Percentiles rank a stretch among this genome's conserved stretches.
Evolutionary conservation across 2,113 vertebrate genomes (phyloP).

Genomic region (Condylura cristata): DNA sequence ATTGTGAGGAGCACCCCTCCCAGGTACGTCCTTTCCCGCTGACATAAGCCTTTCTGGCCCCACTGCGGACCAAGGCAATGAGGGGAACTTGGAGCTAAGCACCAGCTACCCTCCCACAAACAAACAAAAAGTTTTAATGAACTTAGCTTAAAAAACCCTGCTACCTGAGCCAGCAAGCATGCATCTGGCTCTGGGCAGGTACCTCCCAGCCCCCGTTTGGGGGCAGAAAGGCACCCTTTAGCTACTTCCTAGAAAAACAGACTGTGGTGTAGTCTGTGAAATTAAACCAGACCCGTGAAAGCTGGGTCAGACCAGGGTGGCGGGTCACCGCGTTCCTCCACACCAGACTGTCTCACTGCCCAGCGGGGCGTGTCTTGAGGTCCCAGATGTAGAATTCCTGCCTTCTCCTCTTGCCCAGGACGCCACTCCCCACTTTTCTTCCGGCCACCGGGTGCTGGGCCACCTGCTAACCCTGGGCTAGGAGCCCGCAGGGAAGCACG

Average conservation of each 20-base stretch:
- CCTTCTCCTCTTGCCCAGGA: not conserved
- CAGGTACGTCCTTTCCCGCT: not conserved
- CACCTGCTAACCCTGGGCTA: not conserved
- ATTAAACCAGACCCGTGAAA: not conserved
- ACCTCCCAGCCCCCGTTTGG: not conserved
- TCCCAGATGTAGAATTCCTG: not conserved
- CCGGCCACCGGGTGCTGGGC: not conserved
- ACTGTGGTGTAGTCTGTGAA: not conserved
- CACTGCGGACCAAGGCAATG: not conserved
- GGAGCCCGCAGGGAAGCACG: not conserved
- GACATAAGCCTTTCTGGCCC: not conserved
- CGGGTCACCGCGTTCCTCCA: not conserved
- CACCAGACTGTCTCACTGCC: not conserved
- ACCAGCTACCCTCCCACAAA: not conserved
- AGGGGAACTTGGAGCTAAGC: not conserved
- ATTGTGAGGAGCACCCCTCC: not conserved
- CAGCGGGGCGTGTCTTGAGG: not conserved
- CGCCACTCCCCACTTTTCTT: not conserved
- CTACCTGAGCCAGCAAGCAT: not conserved
- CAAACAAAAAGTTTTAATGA: not conserved
- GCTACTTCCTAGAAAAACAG: not conserved
- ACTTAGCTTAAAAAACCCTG: not conserved
- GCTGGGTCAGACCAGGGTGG: not conserved
- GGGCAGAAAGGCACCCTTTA: not conserved
- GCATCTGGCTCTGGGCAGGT: not conserved